Evolutionary conservation across 2,888 invertebrate genomes (phyloP).

Genomic region (Caradrina kadenii): DNA sequence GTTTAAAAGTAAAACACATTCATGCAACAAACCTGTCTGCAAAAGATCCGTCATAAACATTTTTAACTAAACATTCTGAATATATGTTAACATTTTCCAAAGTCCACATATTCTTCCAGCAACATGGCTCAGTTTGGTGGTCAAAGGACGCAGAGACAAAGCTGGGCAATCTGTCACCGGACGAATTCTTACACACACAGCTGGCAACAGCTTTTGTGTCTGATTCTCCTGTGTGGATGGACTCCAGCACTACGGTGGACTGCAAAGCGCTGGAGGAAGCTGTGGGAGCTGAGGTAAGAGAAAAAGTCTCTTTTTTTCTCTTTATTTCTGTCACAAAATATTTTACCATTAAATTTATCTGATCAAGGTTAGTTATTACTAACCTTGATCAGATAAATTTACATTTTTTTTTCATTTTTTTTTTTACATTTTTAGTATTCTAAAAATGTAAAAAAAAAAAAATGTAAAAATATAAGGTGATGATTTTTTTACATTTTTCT

Average conservation of each 20-base stretch:
- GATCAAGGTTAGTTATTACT: too few relatives aligned
- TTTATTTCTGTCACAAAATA: neutral
- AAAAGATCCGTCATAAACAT: too few relatives aligned
- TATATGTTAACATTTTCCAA: neutral
- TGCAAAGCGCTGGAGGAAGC: slow-evolving; percentile 95
- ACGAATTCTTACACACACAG: slow-evolving; percentile 95
- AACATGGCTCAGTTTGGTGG: slow-evolving; percentile 99
- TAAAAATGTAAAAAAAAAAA: neutral
- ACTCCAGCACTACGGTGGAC: slow-evolving; percentile 94
- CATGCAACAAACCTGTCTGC: too few relatives aligned
- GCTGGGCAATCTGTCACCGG: slow-evolving; percentile 92
- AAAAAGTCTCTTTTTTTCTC: neutral
- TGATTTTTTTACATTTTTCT: neutral
- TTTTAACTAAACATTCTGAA: too few relatives aligned
- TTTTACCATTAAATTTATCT: neutral
- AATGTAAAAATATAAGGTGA: too few relatives aligned
- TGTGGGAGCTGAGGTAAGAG: slow-evolving; percentile 93
- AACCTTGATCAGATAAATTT: too few relatives aligned
- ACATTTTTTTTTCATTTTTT: too few relatives aligned
- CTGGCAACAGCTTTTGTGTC: slow-evolving; percentile 94
- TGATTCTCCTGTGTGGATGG: slow-evolving; percentile 99
- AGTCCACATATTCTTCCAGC: slow-evolving; percentile 90
- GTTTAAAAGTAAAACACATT: too few relatives aligned
- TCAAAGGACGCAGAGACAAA: slow-evolving; percentile 93
- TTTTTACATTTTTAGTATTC: too few relatives aligned